Evolutionary conservation across 2,113 vertebrate genomes (phyloP).

Genomic region (Rhodinocichla rosea): DNA sequence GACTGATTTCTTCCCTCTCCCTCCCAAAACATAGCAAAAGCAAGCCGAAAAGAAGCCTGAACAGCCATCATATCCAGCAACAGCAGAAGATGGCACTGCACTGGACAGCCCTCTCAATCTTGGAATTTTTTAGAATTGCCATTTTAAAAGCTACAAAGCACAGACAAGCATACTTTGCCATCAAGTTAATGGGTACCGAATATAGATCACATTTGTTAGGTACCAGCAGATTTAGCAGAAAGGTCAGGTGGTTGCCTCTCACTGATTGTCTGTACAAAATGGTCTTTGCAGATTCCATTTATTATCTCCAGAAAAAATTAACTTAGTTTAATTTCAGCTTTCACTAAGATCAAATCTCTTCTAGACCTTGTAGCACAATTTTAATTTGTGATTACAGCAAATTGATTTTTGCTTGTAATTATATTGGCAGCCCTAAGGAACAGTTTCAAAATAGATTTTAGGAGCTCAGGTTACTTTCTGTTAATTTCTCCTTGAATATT

Average conservation of each 20-base stretch:
- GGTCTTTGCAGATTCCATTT: background rate
- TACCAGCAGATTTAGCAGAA: background rate
- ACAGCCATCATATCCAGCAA: background rate
- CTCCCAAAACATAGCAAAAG: background rate
- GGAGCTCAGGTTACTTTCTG: background rate
- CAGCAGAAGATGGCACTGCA: accelerated
- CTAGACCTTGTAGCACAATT: background rate
- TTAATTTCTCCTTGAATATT: background rate
- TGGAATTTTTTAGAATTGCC: background rate
- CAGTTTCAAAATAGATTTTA: background rate
- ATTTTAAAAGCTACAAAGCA: background rate
- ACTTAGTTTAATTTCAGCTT: conserved; percentile 13
- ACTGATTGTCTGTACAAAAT: background rate
- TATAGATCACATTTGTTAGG: background rate
- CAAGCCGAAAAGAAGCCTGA: background rate
- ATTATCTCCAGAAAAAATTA: background rate
- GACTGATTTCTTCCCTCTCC: background rate
- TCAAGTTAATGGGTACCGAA: background rate
- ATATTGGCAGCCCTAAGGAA: background rate
- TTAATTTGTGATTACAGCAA: background rate
- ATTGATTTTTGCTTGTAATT: background rate
- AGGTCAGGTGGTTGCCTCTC: background rate
- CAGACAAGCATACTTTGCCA: background rate
- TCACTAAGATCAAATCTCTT: background rate
- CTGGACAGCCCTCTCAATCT: background rate